Conservation (phyloP, 2,113 vertebrate species). For the Macrotus californicus region DNA sequence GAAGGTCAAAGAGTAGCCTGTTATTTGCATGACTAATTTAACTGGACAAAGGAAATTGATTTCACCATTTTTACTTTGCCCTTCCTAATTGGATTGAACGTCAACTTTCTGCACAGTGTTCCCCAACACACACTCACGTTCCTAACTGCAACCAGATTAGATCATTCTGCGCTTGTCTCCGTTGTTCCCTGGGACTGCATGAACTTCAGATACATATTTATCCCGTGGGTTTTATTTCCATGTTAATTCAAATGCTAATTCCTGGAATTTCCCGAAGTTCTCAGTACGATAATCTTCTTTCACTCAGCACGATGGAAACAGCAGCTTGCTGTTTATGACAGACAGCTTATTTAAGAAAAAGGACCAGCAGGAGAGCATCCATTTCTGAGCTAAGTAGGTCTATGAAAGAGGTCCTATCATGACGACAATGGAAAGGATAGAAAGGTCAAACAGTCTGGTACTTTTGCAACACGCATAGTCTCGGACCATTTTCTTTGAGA, state of each 20-base stretch:
- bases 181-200: conserved; percentile 25
- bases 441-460: not conserved
- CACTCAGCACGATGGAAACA: conserved; percentile 54
- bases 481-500: not conserved
- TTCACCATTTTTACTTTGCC: conserved; percentile 46
- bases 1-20: conserved; percentile 59
- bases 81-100: conserved; percentile 65
- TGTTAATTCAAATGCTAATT: conserved; percentile 72
- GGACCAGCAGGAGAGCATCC: not conserved
- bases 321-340: conserved; percentile 57
- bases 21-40: conserved; percentile 40
- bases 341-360: not conserved
- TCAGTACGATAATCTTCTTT: conserved; percentile 65
- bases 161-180: conserved; percentile 53
- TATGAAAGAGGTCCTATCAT: not conserved
- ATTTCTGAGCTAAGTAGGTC: not conserved
- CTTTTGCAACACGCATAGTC: not conserved
- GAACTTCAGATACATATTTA: conserved; percentile 61
- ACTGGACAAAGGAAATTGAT: conserved; percentile 64
- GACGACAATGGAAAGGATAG: not conserved
- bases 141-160: conserved; percentile 49
- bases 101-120: conserved; percentile 49
- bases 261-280: conserved; percentile 69
- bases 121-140: not conserved
- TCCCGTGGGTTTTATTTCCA: conserved; percentile 69